phyloP scores from a whole-genome alignment of 1,140 invertebrate genomes.

The Drosophila serrata region DNA sequence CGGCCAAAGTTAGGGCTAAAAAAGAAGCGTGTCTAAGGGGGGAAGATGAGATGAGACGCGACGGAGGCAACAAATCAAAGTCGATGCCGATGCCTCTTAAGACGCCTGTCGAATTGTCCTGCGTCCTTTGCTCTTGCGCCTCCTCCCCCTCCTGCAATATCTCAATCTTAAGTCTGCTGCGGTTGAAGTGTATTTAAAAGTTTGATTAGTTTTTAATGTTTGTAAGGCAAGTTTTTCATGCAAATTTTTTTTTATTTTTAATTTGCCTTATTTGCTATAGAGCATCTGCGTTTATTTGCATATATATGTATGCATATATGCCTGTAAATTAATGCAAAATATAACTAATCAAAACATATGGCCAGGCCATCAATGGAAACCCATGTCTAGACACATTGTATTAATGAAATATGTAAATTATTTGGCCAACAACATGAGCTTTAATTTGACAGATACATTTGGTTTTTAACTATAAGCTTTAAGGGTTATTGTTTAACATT shows the following conservation, averaged over 20 bases:
- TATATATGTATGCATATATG: slow-evolving; percentile 6
- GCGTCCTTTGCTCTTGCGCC: not conserved
- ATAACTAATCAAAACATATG: slow-evolving; percentile 73
- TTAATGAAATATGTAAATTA: slow-evolving; percentile 76
- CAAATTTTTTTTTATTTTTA: slow-evolving; percentile 2
- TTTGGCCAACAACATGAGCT: not conserved
- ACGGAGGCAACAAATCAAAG: slow-evolving; percentile 75
- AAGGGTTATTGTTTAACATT: not conserved
- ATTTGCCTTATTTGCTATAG: slow-evolving; percentile 50
- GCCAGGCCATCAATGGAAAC: slow-evolving; percentile 71
- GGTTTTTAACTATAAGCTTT: not conserved
- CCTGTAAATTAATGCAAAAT: slow-evolving; percentile 61
- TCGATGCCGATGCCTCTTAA: slow-evolving; percentile 68
- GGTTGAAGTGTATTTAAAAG: slow-evolving; percentile 83
- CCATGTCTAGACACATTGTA: slow-evolving; percentile 77
- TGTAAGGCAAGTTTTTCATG: slow-evolving; percentile 47
- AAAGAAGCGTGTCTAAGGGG: slow-evolving; percentile 22
- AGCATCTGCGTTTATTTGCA: slow-evolving; percentile 31
- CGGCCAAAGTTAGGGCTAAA: slow-evolving; percentile 75
- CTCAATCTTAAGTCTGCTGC: slow-evolving; percentile 69
- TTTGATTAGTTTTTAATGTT: slow-evolving; percentile 84
- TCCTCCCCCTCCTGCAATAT: slow-evolving; percentile 36
- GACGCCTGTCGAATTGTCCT: slow-evolving; percentile 77
- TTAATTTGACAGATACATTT: not conserved
- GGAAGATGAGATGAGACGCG: slow-evolving; percentile 33